These are phyloP conservation scores for Nymphalis polychloros DNA, from an alignment of 2,888 invertebrate genomes.

Conservation along the genomic window DNA sequence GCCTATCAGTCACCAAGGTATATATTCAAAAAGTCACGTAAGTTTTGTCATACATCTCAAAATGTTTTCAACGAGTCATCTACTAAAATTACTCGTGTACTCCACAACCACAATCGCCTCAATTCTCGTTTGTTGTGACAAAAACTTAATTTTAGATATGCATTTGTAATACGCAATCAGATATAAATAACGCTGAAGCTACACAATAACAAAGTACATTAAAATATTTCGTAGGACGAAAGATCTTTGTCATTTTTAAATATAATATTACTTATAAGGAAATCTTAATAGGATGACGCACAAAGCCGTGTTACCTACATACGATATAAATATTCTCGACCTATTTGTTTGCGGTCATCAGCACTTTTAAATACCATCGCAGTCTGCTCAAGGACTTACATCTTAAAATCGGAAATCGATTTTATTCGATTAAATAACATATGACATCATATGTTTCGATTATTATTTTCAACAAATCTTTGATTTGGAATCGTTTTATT, in stretches of 20 bases:
- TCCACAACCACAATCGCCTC: background rate
- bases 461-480: background rate
- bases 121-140: background rate
- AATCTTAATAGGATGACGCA: conserved; percentile 30
- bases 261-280: conserved; percentile 29
- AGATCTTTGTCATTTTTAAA: conserved; percentile 28
- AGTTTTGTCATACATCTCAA: background rate
- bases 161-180: conserved; percentile 6
- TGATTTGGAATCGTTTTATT: background rate
- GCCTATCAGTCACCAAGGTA: too few species aligned
- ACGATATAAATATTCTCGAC: conserved; percentile 28
- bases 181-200: conserved; percentile 18
- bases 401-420: background rate
- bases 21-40: too few species aligned
- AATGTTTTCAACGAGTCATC: background rate
- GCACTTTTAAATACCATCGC: conserved; percentile 17
- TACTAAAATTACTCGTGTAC: background rate
- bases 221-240: conserved; percentile 10
- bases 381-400: conserved; percentile 8
- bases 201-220: conserved; percentile 11
- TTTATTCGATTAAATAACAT: background rate
- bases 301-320: conserved; percentile 22
- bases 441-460: background rate
- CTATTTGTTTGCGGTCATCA: conserved; percentile 25
- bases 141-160: conserved; percentile 13